phyloP scores from a whole-genome alignment of 2,113 vertebrate species.

The Guaruba guarouba region DNA sequence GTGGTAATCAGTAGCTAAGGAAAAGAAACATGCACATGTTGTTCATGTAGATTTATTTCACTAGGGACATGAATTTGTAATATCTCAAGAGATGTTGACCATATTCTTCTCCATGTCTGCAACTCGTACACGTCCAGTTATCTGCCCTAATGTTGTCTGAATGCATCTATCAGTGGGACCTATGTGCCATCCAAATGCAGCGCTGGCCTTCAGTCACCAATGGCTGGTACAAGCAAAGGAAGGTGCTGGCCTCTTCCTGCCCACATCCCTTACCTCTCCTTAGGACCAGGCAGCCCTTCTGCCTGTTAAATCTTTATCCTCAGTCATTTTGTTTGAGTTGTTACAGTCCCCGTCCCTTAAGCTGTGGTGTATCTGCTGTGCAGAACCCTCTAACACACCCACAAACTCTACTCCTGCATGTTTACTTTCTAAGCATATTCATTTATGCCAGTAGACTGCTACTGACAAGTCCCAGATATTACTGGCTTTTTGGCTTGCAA shows the following conservation, averaged over 20 bases:
- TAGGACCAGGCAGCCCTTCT: not conserved
- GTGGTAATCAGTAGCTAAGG: not conserved
- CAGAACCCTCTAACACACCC: not conserved
- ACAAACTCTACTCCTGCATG: not conserved
- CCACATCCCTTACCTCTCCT: not conserved
- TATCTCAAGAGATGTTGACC: not conserved
- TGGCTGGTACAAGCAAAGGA: not conserved
- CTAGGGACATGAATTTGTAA: not conserved
- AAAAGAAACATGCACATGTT: not conserved
- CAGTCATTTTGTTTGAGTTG: not conserved
- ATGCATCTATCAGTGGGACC: not conserved
- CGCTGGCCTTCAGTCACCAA: not conserved
- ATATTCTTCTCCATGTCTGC: not conserved
- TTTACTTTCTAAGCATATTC: not conserved
- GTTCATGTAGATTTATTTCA: not conserved
- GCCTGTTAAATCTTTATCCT: not conserved
- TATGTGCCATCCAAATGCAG: not conserved
- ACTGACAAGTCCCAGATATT: fast-evolving
- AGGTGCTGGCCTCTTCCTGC: not conserved
- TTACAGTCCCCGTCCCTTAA: not conserved
- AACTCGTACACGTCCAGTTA: not conserved
- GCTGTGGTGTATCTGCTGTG: no score
- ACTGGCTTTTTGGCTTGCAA: not conserved
- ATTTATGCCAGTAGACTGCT: not conserved
- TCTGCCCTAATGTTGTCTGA: not conserved